Base-by-base conservation (phyloP, 1,140 invertebrate species). In the Thaumetopoea pityocampa region DNA sequence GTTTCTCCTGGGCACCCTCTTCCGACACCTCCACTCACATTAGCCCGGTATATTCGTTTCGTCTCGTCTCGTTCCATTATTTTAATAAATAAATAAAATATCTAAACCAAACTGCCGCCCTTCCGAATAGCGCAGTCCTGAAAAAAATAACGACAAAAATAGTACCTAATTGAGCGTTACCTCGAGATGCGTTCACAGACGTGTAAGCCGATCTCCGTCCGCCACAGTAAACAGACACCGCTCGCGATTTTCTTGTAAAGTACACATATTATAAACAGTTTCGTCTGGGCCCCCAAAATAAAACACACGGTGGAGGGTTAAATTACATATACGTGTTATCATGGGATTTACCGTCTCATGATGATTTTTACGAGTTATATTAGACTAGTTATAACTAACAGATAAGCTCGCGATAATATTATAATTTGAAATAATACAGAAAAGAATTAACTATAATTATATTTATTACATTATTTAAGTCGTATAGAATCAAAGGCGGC, bases 221-320 rank as follows among this genome's bases (percentile, higher is more conserved):
- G 56, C 56, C 51, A 47, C 35, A 44, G 68, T 61, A 69, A 73
- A 54, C 53, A 27, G 57, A 72, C 55, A 67, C 51, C 56, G 35
- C 28, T 43, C 33, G 51, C 53, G 43, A 57, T 61, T 60, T 68
- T 68, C 65, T 58, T 53, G n/a, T n/a, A n/a, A n/a, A n/a, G n/a
- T n/a, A n/a, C n/a, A n/a, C n/a, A n/a, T 56, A 52, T 46, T 42
- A 47, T 65, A 70, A 71, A 68, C 66, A 65, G 54, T 71, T 68
- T 67, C 55, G 59, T 57, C 63, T 58, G 49, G 50, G 46, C 35
- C 47, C n/a, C 48, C 44, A 48, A 49, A 51, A 50, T 56, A 42
- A 48, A 41, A 30, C 41, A n/a, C 43, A 51, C 34, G 20, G 50
- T 40, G 49, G 49, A 8, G 67, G 60, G 52, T 72, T 67, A 49